These are phyloP conservation scores for Hirtodrosophila confusa DNA, from an alignment of 2,888 invertebrate genomes.

Conservation along the genomic window DNA sequence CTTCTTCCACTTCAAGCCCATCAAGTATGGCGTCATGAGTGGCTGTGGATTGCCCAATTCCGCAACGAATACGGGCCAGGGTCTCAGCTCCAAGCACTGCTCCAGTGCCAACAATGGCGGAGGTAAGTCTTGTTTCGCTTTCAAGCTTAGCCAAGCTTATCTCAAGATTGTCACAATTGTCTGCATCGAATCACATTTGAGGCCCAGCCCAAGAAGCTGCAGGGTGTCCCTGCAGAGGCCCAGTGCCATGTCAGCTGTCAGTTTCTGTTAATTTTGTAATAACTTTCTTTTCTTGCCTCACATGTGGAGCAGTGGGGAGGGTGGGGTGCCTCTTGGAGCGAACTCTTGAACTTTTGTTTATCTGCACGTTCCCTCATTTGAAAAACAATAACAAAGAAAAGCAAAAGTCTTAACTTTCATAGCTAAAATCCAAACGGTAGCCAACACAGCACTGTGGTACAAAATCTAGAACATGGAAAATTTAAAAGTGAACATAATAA, in stretches of 20 bases:
- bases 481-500: background rate
- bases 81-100: conserved; percentile 85
- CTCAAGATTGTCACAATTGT: conserved; percentile 48
- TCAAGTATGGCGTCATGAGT: conserved; percentile 90
- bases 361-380: conserved; percentile 63
- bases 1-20: conserved; percentile 96
- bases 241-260: conserved; percentile 66
- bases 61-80: conserved; percentile 83
- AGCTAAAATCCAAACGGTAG: conserved; percentile 55
- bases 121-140: conserved; percentile 66
- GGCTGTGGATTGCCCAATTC: conserved; percentile 84
- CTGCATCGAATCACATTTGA: conserved; percentile 42
- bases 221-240: conserved; percentile 33
- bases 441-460: conserved; percentile 50
- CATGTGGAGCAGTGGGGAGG: conserved; percentile 30
- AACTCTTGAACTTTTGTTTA: conserved; percentile 73
- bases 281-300: conserved; percentile 74
- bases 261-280: conserved; percentile 66
- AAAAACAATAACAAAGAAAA: conserved; percentile 60
- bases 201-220: conserved; percentile 23
- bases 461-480: background rate
- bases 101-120: conserved; percentile 82
- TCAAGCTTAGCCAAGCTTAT: background rate
- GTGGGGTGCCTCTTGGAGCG: conserved; percentile 29
- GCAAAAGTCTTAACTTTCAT: conserved; percentile 70